Conservation (phyloP, 2,888 invertebrate species). For the Eupithecia centaureata region DNA sequence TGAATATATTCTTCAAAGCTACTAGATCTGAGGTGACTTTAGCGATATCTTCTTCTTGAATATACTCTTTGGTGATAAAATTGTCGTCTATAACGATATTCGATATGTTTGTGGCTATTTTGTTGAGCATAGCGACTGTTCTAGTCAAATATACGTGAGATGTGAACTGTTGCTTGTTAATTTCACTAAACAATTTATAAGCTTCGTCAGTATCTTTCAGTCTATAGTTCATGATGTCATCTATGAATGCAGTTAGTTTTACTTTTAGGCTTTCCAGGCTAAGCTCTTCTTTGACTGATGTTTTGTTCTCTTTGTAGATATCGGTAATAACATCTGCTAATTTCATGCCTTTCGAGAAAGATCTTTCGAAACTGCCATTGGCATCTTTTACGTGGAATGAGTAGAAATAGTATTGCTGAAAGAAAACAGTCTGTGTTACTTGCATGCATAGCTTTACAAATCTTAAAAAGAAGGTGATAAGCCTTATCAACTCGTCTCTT, state of each 20-base stretch:
- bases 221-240: constrained; percentile 61
- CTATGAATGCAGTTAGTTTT: constrained; percentile 60
- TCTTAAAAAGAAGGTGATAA: neutral
- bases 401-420: constrained; percentile 75
- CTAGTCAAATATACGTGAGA: constrained; percentile 66
- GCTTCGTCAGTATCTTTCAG: constrained; percentile 56
- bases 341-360: constrained; percentile 58
- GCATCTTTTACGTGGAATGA: constrained; percentile 59
- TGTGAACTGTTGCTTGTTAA: constrained; percentile 63
- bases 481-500: neutral
- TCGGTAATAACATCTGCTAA: constrained; percentile 55
- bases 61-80: constrained; percentile 32
- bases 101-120: constrained; percentile 56
- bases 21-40: constrained; percentile 54
- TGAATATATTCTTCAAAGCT: constrained; percentile 62
- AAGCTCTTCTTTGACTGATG: constrained; percentile 49
- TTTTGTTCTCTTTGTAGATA: constrained; percentile 56
- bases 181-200: constrained; percentile 62
- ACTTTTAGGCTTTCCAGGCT: constrained; percentile 55
- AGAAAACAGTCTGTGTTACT: neutral
- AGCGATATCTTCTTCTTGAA: constrained; percentile 51
- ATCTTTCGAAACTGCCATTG: constrained; percentile 63
- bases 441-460: neutral
- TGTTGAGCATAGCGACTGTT: constrained; percentile 64
- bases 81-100: constrained; percentile 49